Evolutionary conservation across 2,888 invertebrate species (phyloP), one percentile per base, ranked within the genome.

Genomic region (Halictus quadricinctus): DNA sequence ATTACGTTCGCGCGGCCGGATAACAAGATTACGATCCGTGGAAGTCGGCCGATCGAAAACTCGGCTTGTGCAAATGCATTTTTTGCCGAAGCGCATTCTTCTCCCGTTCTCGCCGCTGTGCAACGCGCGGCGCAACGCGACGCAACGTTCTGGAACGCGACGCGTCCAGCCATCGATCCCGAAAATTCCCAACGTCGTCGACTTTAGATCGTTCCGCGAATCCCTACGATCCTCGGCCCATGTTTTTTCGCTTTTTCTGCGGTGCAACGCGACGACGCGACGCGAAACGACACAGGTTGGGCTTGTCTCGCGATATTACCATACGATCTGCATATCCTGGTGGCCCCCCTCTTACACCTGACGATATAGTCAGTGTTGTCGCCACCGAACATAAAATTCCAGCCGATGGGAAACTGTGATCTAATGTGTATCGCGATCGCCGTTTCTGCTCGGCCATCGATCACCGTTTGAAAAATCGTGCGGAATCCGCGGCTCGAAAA

Each of bases 291-390:
- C 91, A 91, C 92, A 91, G 91, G 90, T 91, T 91, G 90, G 90
- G 92, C 90, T 90, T 90, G 90, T 91, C 92, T 92, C 88, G 90
- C 88, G 89, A 86, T 90, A 94, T 94, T 93, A 93, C 91, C 94
- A 93, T 93, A 93, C 91, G 91, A 93, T 93, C 93, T 93, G 93
- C 93, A 93, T 94, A 93, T 92, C 91, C 90, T 89, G 87, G 82
- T 72, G 72, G 58, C 6, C 72, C 66, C 54, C 74, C 73, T 29
- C 60, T 36, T n/a, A 21, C 29, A 10, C 29, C 15, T 88, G 91
- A 88, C 90, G 85, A 92, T 43, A 81, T 64, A 64, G 41, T 64
- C 69, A 81, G 69, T 46, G 79, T 72, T 75, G 79, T 72, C 50
- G 60, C 21, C 69, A 60, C 15, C 69, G 58, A 76, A 58, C 81